Base-by-base conservation (phyloP, 2,113 vertebrate species). In the Podiceps cristatus region DNA sequence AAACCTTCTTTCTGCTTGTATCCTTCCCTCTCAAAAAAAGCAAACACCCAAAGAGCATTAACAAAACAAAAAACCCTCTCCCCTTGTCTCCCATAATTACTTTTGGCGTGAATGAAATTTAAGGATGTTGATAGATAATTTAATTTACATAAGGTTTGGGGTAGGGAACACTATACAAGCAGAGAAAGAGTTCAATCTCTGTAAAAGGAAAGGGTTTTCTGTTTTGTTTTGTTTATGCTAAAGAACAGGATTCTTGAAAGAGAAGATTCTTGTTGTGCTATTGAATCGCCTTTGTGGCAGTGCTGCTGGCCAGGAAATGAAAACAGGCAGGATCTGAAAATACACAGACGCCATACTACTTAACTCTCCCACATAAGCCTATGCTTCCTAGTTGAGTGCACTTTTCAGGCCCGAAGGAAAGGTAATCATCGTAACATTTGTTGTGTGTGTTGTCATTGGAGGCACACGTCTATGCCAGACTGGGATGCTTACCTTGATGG, bases 41-140 rank as follows among this genome's bases (percentile, higher is more conserved):
- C 14, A 67, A 49, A 63, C 62, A n/a, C 2, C 0, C 2, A 4
- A 75, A 72, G 27, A 55, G 1, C 6, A 33, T 33, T 50, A 64
- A 49, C 13, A 50, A 83, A 92, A 79, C 0, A 6, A 74, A 76
- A 73, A 62, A 0, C 1, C 1, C 1, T 2, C 75, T 92, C 11
- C 9, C 9, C 10, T 50, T 92, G 22, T 91, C 63, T 84, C 29
- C 44, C 15, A 23, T 71, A 84, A 78, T 89, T 73, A 66, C 42
- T 92, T 94, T 56, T 77, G 24, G 62, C 84, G 31, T 63, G 73
- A 92, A n/a, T 62, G n/a, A 66, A 37, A 81, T 28, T 86, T 77
- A 77, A 84, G 79, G 8, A 67, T 80, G 63, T 84, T 89, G 86
- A 55, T 55, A 71, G 55, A 74, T 71, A 93, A 86, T 92, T 86